Percentiles rank a stretch among this genome's conserved stretches.
Evolutionary conservation across 2,888 invertebrate species (phyloP).

Genomic region (Spialia ferax): DNA sequence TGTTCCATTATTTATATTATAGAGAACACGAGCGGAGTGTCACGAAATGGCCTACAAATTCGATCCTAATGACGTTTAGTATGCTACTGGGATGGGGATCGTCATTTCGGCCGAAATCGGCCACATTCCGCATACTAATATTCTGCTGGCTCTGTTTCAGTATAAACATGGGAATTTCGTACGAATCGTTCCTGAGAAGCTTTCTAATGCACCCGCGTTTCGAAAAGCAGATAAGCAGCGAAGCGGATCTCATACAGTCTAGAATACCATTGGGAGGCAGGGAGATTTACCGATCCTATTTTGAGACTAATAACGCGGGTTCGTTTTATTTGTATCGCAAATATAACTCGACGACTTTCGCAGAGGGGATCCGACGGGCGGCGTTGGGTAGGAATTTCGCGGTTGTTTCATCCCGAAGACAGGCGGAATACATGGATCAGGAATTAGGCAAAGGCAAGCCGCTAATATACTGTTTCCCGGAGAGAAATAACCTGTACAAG

Average conservation of each 20-base stretch:
- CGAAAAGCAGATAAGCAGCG: slow-evolving; percentile 80
- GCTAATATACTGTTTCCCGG: slow-evolving; percentile 78
- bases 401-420: slow-evolving; percentile 75
- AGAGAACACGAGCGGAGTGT: slow-evolving; percentile 63
- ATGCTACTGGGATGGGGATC: slow-evolving; percentile 82
- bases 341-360: slow-evolving; percentile 75
- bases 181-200: slow-evolving; percentile 81
- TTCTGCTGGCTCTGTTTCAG: slow-evolving; percentile 81
- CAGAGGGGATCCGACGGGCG: slow-evolving; percentile 71
- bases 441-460: slow-evolving; percentile 74
- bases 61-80: slow-evolving; percentile 76
- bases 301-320: slow-evolving; percentile 79
- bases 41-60: slow-evolving; percentile 79
- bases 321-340: slow-evolving; percentile 81
- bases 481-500: slow-evolving; percentile 78
- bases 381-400: slow-evolving; percentile 76
- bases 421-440: slow-evolving; percentile 78
- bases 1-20: slow-evolving; percentile 74
- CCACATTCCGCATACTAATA: slow-evolving; percentile 75
- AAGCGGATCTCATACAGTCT: slow-evolving; percentile 76
- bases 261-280: slow-evolving; percentile 78
- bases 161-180: slow-evolving; percentile 80
- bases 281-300: slow-evolving; percentile 81
- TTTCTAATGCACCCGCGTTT: slow-evolving; percentile 84
- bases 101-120: slow-evolving; percentile 69